Conservation (phyloP, 2,888 invertebrate genomes). For the Scelioninae gen. 1 region DNA sequence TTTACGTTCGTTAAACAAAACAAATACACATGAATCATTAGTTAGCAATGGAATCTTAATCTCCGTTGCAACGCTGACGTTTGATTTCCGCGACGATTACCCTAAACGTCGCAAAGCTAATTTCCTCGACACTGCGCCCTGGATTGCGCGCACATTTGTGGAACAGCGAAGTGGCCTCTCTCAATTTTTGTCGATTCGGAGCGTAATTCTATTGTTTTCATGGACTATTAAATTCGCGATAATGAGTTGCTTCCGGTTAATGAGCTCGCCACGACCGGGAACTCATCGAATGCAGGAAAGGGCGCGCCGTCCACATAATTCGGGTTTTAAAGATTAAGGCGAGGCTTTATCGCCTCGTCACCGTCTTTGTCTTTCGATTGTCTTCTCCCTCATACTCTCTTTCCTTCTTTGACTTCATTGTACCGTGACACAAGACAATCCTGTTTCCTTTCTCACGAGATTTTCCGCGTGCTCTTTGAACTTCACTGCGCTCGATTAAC, state of each 20-base stretch:
- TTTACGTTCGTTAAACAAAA: background rate
- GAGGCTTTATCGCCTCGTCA: conserved; percentile 76
- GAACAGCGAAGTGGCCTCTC: conserved; percentile 67
- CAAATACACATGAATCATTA: background rate
- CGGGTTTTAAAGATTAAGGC: conserved; percentile 83
- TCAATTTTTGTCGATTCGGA: conserved; percentile 82
- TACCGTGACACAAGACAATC: conserved; percentile 70
- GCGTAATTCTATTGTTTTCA: conserved; percentile 85
- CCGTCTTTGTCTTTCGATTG: conserved; percentile 65
- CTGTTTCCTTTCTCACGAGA: conserved; percentile 72
- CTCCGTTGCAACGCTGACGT: conserved; percentile 12
- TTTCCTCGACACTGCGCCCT: conserved; percentile 62
- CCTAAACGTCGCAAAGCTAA: conserved; percentile 63
- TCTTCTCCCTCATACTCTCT: conserved; percentile 64
- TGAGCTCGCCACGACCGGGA: conserved; percentile 69
- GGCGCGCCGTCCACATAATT: conserved; percentile 83
- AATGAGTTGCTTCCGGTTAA: conserved; percentile 81
- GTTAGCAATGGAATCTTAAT: conserved; percentile 22
- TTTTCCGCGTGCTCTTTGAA: conserved; percentile 65
- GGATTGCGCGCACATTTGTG: conserved; percentile 63
- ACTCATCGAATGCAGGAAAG: conserved; percentile 84
- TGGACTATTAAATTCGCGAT: conserved; percentile 84
- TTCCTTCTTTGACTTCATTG: conserved; percentile 67
- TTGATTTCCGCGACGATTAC: conserved; percentile 61
- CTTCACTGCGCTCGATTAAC: conserved; percentile 54